phyloP scores from a whole-genome alignment of 2,888 invertebrate genomes.

The Baccha elongata region DNA sequence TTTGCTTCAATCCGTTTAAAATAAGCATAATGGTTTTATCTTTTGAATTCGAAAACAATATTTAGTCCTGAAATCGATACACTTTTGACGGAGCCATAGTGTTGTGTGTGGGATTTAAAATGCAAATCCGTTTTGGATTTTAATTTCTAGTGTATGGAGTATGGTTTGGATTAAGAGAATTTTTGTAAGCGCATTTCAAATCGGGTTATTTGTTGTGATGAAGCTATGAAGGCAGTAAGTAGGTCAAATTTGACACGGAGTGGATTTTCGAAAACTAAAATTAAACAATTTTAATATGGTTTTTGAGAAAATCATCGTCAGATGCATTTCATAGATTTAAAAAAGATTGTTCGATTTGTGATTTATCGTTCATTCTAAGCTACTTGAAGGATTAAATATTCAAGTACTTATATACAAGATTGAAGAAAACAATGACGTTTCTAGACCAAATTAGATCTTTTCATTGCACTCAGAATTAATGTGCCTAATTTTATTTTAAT shows the following conservation, averaged over 20 bases:
- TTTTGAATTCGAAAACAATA: slow-evolving; percentile 61
- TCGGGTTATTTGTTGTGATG: slow-evolving; percentile 43
- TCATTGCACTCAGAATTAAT: no score
- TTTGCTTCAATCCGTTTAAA: slow-evolving; percentile 66
- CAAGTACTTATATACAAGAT: no score
- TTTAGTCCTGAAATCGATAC: slow-evolving; percentile 67
- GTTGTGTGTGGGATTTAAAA: slow-evolving; percentile 55
- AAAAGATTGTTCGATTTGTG: no score
- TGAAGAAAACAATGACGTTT: no score
- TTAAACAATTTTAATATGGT: neutral
- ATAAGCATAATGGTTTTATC: slow-evolving; percentile 69
- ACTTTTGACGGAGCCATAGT: slow-evolving; percentile 38
- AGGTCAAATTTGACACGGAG: slow-evolving; percentile 56
- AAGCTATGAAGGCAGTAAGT: slow-evolving; percentile 34
- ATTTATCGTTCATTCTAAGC: slow-evolving; percentile 9
- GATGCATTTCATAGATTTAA: no score
- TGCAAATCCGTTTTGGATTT: slow-evolving; percentile 54
- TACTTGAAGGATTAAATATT: slow-evolving; percentile 22
- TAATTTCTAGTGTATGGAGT: slow-evolving; percentile 29
- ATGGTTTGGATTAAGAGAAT: slow-evolving; percentile 55
- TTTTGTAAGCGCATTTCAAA: slow-evolving; percentile 64
- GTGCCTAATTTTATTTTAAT: no score
- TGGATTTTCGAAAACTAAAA: slow-evolving; percentile 50
- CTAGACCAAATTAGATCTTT: no score
- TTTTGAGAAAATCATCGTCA: no score